Evolutionary conservation across 2,797 vertebrate genomes (phyloP).

Genomic region (Columba guinea): DNA sequence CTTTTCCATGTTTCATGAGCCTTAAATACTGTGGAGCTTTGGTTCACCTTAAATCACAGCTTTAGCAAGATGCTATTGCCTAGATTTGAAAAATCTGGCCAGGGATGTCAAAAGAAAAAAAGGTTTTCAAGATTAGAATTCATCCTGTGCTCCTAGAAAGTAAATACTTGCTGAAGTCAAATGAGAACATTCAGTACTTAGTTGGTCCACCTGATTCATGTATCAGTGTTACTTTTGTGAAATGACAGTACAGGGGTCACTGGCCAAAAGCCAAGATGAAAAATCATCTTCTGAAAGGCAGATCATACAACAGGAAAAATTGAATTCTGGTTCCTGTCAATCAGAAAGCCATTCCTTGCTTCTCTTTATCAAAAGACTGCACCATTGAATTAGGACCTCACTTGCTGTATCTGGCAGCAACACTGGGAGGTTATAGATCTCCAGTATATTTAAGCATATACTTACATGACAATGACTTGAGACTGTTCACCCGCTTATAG

Average conservation of each 20-base stretch:
- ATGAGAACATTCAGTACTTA: neutral
- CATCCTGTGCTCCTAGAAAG: neutral
- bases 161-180: neutral
- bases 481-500: neutral
- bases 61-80: neutral
- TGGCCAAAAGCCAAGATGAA: neutral
- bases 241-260: neutral
- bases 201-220: neutral
- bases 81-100: neutral
- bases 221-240: neutral
- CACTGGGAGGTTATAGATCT: neutral
- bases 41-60: neutral
- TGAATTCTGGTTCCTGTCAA: neutral
- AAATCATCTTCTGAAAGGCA: neutral
- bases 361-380: neutral
- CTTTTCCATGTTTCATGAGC: neutral
- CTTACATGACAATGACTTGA: neutral
- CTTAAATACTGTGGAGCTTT: neutral
- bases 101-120: neutral
- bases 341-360: neutral
- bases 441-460: neutral
- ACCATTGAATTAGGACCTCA: too few relatives aligned
- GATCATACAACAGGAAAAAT: neutral
- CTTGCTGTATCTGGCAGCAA: fast-evolving
- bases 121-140: neutral